Conservation (phyloP, 1,140 invertebrate genomes). For the Drosophila bocqueti region DNA sequence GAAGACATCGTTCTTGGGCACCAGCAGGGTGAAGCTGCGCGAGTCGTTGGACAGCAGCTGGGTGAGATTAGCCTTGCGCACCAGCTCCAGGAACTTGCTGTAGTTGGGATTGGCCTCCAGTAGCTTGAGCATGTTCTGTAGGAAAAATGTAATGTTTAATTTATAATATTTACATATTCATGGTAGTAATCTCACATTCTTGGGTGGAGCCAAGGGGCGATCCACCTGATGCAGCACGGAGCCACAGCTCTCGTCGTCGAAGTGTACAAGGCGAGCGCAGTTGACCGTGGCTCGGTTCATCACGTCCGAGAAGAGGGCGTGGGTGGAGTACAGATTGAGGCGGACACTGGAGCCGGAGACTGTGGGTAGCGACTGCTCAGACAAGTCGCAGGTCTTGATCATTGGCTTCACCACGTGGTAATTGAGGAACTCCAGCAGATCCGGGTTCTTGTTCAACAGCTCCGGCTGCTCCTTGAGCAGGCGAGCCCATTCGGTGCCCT, state of each 20-base stretch:
- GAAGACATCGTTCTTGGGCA: slow-evolving; percentile 89
- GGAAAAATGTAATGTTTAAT: background rate
- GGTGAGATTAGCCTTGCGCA: slow-evolving; percentile 79
- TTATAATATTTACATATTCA: too few relatives aligned
- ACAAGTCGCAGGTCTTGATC: slow-evolving; percentile 86
- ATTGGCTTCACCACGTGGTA: slow-evolving; percentile 87
- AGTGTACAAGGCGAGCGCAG: slow-evolving; percentile 87
- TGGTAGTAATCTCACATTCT: slow-evolving; percentile 65
- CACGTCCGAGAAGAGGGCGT: slow-evolving; percentile 86
- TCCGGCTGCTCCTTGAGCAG: slow-evolving; percentile 84
- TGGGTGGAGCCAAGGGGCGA: slow-evolving; percentile 86
- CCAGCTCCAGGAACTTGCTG: slow-evolving; percentile 79
- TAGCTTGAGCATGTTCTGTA: slow-evolving; percentile 69
- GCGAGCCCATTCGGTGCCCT: slow-evolving; percentile 79
- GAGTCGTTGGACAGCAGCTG: slow-evolving; percentile 68
- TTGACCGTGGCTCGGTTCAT: slow-evolving; percentile 87
- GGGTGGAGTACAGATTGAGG: slow-evolving; percentile 87
- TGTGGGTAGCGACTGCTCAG: slow-evolving; percentile 86
- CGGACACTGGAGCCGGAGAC: slow-evolving; percentile 85
- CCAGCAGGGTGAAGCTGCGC: slow-evolving; percentile 86
- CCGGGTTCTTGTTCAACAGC: slow-evolving; percentile 81
- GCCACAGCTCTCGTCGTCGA: slow-evolving; percentile 88
- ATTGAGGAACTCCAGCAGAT: slow-evolving; percentile 86
- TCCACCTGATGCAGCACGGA: slow-evolving; percentile 88
- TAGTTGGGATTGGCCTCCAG: slow-evolving; percentile 81